Conservation (phyloP, 2,113 vertebrate genomes). For the Peromyscus leucopus region DNA sequence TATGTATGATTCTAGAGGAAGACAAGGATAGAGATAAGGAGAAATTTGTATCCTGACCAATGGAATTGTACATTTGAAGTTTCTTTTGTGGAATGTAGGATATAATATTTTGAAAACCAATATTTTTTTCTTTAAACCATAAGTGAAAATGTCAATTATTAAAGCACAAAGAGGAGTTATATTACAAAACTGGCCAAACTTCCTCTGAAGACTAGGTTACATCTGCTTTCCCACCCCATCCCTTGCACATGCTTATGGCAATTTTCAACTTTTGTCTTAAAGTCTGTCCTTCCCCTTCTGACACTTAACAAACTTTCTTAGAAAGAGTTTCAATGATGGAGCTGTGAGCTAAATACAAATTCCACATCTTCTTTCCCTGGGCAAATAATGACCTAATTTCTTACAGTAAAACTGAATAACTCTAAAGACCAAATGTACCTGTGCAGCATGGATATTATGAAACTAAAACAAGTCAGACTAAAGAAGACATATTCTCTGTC, state of each 20-base stretch:
- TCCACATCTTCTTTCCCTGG: neutral
- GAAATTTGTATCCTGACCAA: conserved; percentile 19
- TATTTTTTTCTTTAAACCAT: neutral
- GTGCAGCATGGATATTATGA: conserved; percentile 6
- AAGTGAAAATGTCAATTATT: conserved; percentile 14
- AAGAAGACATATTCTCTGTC: neutral
- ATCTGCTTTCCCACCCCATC: neutral
- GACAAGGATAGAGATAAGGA: neutral
- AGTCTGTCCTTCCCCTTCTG: neutral
- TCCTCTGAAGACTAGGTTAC: neutral
- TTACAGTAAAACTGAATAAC: conserved; percentile 35
- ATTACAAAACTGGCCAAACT: neutral
- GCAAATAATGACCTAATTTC: conserved; percentile 22
- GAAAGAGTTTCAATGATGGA: conserved; percentile 18
- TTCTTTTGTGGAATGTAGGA: neutral
- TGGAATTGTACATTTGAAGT: conserved; percentile 1
- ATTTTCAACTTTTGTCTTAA: conserved; percentile 13
- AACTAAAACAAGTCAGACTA: conserved; percentile 46
- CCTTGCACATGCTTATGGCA: neutral
- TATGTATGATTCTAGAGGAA: conserved; percentile 5
- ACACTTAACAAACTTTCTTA: neutral
- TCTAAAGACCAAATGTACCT: conserved; percentile 34
- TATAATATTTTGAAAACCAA: conserved; percentile 36
- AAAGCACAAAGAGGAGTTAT: neutral
- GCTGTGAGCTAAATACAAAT: conserved; percentile 14